These are phyloP conservation scores for Danionella dracula DNA, from an alignment of 2,797 vertebrate genomes.

Conservation along the genomic window DNA sequence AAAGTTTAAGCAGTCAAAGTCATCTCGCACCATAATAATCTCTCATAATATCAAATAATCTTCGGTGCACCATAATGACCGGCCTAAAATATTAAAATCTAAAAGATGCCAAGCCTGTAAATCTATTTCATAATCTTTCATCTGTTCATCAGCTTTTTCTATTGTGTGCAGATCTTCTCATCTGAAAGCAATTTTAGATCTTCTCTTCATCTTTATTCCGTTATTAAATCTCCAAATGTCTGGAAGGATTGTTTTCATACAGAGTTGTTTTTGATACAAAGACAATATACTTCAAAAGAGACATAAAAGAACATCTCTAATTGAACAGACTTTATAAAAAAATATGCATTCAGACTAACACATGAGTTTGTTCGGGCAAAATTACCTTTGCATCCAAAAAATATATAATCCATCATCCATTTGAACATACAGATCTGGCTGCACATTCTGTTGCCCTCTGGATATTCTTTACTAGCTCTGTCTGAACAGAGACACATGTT, in stretches of 20 bases:
- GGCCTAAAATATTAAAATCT: not conserved
- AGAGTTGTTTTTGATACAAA: no score
- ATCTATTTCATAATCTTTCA: conserved; percentile 7
- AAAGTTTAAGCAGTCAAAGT: no score
- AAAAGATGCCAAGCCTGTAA: not conserved
- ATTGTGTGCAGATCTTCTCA: not conserved
- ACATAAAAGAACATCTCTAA: no score
- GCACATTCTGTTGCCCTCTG: not conserved
- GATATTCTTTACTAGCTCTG: not conserved
- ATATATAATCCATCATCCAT: no score
- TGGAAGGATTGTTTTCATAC: no score
- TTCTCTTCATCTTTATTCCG: conserved; percentile 9
- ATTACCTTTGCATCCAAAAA: no score
- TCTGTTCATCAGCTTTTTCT: not conserved
- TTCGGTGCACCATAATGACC: not conserved
- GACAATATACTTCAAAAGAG: no score
- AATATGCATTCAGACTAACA: no score
- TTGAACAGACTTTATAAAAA: no score
- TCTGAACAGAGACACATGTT: conserved; percentile 4
- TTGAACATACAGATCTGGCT: not conserved
- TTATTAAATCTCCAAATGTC: not conserved
- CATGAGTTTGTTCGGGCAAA: no score
- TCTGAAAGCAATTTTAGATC: conserved; percentile 1
- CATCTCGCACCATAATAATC: no score
- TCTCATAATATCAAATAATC: no score